phyloP scores from a whole-genome alignment of 2,113 vertebrate genomes.

The Pagrus major region DNA sequence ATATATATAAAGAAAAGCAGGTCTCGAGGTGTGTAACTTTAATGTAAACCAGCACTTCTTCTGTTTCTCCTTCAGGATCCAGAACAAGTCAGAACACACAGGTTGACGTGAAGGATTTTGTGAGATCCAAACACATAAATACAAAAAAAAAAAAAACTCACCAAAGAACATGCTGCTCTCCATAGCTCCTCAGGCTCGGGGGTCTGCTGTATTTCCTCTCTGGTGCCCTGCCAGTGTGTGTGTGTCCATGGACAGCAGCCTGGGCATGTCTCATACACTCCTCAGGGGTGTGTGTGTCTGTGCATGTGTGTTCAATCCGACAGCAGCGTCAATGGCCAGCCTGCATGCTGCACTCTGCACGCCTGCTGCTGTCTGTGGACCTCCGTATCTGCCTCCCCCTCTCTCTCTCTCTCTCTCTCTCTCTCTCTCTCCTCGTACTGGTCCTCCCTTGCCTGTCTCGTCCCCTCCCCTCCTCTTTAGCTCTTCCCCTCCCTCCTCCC shows the following conservation, averaged over 20 bases:
- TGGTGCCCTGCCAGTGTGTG: constrained; percentile 83
- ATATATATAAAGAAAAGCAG: constrained; percentile 5
- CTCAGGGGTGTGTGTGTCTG: constrained; percentile 57
- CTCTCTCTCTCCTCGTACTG: constrained; percentile 45
- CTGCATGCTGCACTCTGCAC: constrained; percentile 75
- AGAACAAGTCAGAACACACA: constrained; percentile 3
- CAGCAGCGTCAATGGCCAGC: constrained; percentile 75
- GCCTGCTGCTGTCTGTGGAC: constrained; percentile 61
- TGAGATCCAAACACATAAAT: neutral
- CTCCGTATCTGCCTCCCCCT: constrained; percentile 56
- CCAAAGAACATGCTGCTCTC: constrained; percentile 99
- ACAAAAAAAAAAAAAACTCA: constrained; percentile 87
- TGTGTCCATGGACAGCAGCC: constrained; percentile 72
- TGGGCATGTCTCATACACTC: constrained; percentile 86
- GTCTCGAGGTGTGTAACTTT: constrained; percentile 46
- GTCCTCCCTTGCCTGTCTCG: constrained; percentile 58
- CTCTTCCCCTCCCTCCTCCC: constrained; percentile 51
- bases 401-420: constrained; percentile 38
- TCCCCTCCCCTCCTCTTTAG: constrained; percentile 61
- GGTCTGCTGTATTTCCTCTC: constrained; percentile 86
- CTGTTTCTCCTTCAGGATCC: neutral
- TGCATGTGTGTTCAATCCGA: constrained; percentile 69
- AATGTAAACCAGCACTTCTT: constrained; percentile 40
- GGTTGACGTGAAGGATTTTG: neutral
- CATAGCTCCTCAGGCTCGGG: constrained; percentile 90